Base-by-base conservation (phyloP, 1,140 invertebrate genomes). In the Aphelenchoides avenae region DNA sequence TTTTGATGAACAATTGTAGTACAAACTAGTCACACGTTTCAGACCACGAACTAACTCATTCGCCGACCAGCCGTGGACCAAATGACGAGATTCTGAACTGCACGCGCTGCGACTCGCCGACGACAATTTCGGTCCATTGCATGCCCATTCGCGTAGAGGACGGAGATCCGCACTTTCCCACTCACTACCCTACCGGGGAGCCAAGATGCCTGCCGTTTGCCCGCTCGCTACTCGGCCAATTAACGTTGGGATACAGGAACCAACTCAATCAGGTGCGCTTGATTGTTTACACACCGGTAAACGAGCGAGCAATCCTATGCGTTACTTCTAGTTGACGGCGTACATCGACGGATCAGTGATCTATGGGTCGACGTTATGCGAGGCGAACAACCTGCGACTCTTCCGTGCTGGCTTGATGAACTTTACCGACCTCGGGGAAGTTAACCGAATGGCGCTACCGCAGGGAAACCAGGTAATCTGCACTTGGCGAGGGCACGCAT, bases 211-310 rank as follows among this genome's bases (percentile, higher is more conserved):
- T 93, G 74, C 88, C 89, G 4, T 92, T 90, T 68, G 91, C 91
- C 84, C 85, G 90, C 73, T 91, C 89, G 26, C 78, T 92, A 47
- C 87, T 89, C 2, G 89, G 89, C 24, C 89, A 92, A 75, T 85
- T 88, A 61, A 83, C 84, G 41, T 79, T 91, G 29, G 71, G 71
- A 13, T 75, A 62, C 30, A 39, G 66, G 27, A 59, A 58, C 44
- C 63, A 56, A 27, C 70, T 83, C 22, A 86, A 87, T 6, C 82
- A 82, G 62, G 58, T 67, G 39, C 4, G 5, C 50, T 20, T 1
- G 15, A 26, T 3, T 3, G 3, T 51, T 15, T 51, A 46, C n/a
- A 15, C 18, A 4, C 26, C 22, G n/a, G n/a, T n/a, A n/a, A n/a
- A n/a, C n/a, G n/a, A n/a, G n/a, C n/a, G n/a, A n/a, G n/a, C n/a